These are phyloP conservation scores for Corticium candelabrum DNA, from an alignment of 37 sponge, comb jelly and placozoan genomes.

Conservation along the genomic window DNA sequence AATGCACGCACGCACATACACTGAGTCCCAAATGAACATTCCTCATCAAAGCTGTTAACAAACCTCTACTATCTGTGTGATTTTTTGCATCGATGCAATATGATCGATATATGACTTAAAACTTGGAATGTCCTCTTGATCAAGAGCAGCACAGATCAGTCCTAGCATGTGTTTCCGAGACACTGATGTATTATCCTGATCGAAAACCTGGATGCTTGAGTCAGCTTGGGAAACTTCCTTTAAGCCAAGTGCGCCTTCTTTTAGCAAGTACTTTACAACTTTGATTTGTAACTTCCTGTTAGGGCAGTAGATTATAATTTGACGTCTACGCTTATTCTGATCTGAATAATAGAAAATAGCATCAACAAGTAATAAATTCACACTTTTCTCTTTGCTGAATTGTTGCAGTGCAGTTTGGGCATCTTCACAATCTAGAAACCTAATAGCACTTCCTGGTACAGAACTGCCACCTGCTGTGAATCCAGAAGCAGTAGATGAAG, in stretches of 20 bases:
- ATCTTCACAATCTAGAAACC: not conserved
- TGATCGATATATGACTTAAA: not conserved
- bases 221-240: not conserved
- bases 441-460: not conserved
- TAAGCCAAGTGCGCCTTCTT: not conserved
- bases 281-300: too few relatives aligned
- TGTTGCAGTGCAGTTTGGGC: not conserved
- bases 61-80: too few relatives aligned
- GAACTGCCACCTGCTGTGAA: not conserved
- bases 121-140: too few relatives aligned
- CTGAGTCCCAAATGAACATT: conserved; percentile 65
- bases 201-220: not conserved
- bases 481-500: not conserved
- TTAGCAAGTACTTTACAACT: not conserved
- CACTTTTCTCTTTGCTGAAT: not conserved
- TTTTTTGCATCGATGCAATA: too few relatives aligned
- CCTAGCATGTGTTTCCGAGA: not conserved
- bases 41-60: too few relatives aligned
- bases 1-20: conserved; percentile 30
- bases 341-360: not conserved
- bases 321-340: not conserved
- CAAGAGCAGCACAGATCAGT: not conserved
- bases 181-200: not conserved
- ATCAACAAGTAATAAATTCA: not conserved
- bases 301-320: not conserved